Base-by-base conservation (phyloP, 2,113 vertebrate species). In the Oreochromis spilurus region DNA sequence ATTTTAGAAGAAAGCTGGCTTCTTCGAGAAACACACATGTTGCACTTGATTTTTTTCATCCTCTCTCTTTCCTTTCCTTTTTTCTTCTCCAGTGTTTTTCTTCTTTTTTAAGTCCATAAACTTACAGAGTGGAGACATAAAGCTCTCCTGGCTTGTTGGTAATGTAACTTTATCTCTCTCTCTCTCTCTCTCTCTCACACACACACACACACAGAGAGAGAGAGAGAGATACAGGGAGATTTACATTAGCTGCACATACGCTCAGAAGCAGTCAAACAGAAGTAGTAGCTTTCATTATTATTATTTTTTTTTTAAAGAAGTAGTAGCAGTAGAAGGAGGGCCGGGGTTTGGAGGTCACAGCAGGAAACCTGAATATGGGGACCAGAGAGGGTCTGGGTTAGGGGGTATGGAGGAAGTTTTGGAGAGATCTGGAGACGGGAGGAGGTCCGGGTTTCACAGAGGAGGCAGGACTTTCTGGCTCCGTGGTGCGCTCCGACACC, bases 391-490 rank as follows among this genome's bases (percentile, higher is more conserved):
- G 79, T 78, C 81, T 53, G 80, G 65, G 43, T 48, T 29, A 83
- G 72, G 79, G 70, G 79, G 14, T 53, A 40, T 52, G 48, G 40
- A 85, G 77, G 91, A 93, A 91, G 93, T 92, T 86, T 88, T 38
- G 65, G 79, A 83, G 60, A 79, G 81, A 65, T 87, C 92, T 82
- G 86, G 91, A 91, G 93, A 86, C 89, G 90, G 93, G 94, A 93
- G 91, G 92, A 94, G 93, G 90, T 93, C 93, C 81, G 83, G 90
- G 77, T 90, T 91, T 88, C 90, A 89, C 94, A 94, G 91, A 89
- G 91, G 92, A 93, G 89, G 92, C 87, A 89, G 93, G 92, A 92
- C 91, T 92, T 88, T 90, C 55, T 92, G 90, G 85, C 87, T 86
- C 75, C 90, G 84, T 38, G 84, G 84, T 83, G 93, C 89, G 89